Base-by-base conservation (phyloP, 2,888 invertebrate genomes). In the Hypomecis atomaria region DNA sequence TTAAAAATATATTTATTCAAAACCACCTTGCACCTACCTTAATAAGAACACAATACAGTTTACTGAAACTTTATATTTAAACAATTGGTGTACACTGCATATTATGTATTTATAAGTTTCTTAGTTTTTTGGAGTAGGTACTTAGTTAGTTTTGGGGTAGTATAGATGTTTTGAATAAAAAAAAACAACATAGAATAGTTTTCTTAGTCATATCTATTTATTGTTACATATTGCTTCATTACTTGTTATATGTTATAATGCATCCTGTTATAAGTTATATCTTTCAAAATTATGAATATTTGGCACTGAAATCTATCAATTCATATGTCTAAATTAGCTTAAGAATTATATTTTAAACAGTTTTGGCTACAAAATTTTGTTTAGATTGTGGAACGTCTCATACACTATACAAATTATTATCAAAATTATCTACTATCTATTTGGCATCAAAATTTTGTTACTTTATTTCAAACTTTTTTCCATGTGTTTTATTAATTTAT, bases 381-480 rank as follows among this genome's bases (percentile, higher is more conserved):
- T 38, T 38, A 9, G 9, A 8, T 38, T 38, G 38, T 9, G 23
- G 1, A 23, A 23, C 23, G 3, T 23, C 3, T 8, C 38, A 38
- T n/a, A 49, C 10, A 49, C 49, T 36, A n/a, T 7, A 50, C 37
- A 48, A 9, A 11, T 23, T 23, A 36, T 11, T 50, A 6, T 33
- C 9, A 5, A 34, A 50, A 50, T 53, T 66, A 44, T 66, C 45
- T 57, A 60, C 45, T 57, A 60, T 62, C 40, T n/a, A 42, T 54
- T 71, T 59, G 44, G 53, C 59, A 62, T 59, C 54, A 61, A 72
- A 67, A 69, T 56, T 23, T 23, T 23, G 23, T 23, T 57, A 56
- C 6, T 50, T 13, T 40, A 40, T 52, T 52, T 23, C 6, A 6
- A 10, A 33, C 11, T 23, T 6, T n/a, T 52, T 10, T 0, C 33